Base-by-base conservation (phyloP, 1,140 invertebrate species). In the Drosophila teissieri region DNA sequence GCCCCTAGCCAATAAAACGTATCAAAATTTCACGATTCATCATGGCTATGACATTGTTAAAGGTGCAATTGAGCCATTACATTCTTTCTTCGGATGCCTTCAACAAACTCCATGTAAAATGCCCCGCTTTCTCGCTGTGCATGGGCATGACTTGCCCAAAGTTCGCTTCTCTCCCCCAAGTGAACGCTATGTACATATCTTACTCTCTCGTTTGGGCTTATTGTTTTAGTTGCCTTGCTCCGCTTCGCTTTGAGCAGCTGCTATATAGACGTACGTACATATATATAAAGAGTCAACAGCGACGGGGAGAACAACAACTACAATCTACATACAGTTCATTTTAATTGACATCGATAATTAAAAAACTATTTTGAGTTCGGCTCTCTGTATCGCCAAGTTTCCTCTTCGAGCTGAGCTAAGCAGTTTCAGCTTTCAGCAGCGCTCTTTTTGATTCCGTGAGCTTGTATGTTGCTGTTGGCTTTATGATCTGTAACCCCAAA, bases 311-410 rank as follows among this genome's bases (percentile, higher is more conserved):
- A 24, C 51, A 19, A 46, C 53, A 42, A 42, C 46, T 12, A 54
- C 61, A 45, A 27, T 68, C 24, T 63, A 70, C 65, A 65, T 45
- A 80, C 82, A 81, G 82, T 85, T 85, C 82, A 85, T 67, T 85
- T 85, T 85, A 85, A 85, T 85, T 85, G 82, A 85, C 82, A 85
- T 85, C 82, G 82, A 85, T 88, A 85, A 85, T 85, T 85, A 85
- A 85, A 81, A 73, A 85, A 84, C 81, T 80, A 85, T 84, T 85
- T 84, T 80, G 62, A 63, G 57, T 61, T 76, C 60, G 61, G 61
- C 46, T 63, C 83, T 75, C 63, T 75, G 63, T 83, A 65, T 49
- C 46, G 36, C 49, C 36, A 61, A 57, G 44, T 73, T 72, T 56
- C 24, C 63, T 54, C 36, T 36, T 45, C 19, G 14, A 22, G 6